Base-by-base conservation (phyloP, 1,140 invertebrate genomes). In the Ceratitis capitata region DNA sequence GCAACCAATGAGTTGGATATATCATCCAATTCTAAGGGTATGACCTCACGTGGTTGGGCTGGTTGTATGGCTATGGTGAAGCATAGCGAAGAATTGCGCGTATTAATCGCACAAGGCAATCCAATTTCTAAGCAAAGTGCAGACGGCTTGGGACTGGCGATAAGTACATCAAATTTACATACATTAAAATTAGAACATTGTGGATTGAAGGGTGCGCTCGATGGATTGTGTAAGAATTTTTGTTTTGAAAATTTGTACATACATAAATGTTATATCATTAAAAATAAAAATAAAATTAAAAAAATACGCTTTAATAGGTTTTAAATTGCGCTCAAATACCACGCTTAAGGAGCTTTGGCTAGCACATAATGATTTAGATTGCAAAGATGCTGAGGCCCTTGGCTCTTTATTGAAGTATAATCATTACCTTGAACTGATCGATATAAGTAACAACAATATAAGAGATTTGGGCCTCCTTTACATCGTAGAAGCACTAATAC, bases 301-400 rank as follows among this genome's bases (percentile, higher is more conserved):
- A 51, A 12, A 16, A 84, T 51, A 39, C 86, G 32, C 35, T 86
- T 86, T 86, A 23, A 0, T 92, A 97, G 96, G 96, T 89, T 94
- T 94, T 88, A 96, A 96, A 23, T 92, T 98, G 16, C 97, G 96
- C 90, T 93, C 95, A 88, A 98, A 98, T 92, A 95, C 94, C 56
- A 95, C 94, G 56, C 92, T 98, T 82, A 94, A 95, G 74, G 97
- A 98, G 92, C 92, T 98, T 78, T 96, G 97, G 88, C 92, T 98
- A 86, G 96, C 95, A 83, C 96, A 98, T 90, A 98, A 98, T 89
- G 93, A 95, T 87, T 93, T 98, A 85, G 93, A 94, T 86, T 92
- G 94, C 42, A 93, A 93, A 85, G 97, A 98, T 93, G 97, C 96
- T 19, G 93, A 94, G 87, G 96, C 97, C 86, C 92, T 98, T 51